Evolutionary conservation across 2,888 invertebrate species (phyloP).

Genomic region (Drosophila rellima): DNA sequence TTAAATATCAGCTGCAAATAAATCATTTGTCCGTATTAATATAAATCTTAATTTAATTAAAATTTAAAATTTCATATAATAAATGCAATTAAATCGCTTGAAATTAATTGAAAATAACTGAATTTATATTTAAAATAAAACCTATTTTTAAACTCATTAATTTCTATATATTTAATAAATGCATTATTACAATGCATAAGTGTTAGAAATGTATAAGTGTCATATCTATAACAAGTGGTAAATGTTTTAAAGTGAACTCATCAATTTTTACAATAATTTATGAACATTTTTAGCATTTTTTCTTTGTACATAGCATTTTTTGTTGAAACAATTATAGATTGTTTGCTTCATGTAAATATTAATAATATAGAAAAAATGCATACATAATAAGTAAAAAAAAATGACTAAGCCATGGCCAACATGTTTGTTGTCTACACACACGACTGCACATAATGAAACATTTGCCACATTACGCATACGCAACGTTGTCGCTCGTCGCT

Average conservation of each 20-base stretch:
- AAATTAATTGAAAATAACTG: too few relatives aligned
- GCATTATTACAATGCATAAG: too few relatives aligned
- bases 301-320: background rate
- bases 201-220: background rate
- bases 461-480: conserved; percentile 71
- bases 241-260: background rate
- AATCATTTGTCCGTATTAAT: too few relatives aligned
- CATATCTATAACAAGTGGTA: background rate
- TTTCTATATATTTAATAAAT: too few relatives aligned
- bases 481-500: conserved; percentile 22
- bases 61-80: too few relatives aligned
- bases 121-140: too few relatives aligned
- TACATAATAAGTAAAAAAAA: conserved; percentile 38
- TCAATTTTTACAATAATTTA: background rate
- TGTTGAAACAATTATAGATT: background rate
- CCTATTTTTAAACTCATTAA: too few relatives aligned
- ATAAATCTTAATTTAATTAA: too few relatives aligned
- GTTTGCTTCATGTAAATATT: conserved; percentile 3
- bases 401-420: conserved; percentile 63
- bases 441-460: conserved; percentile 37
- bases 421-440: conserved; percentile 32
- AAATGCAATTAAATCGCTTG: too few relatives aligned
- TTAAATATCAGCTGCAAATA: too few relatives aligned
- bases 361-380: conserved; percentile 23
- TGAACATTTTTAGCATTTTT: background rate